These are phyloP conservation scores for Fistularia commersonii DNA, from an alignment of 2,797 vertebrate genomes.

Conservation along the genomic window DNA sequence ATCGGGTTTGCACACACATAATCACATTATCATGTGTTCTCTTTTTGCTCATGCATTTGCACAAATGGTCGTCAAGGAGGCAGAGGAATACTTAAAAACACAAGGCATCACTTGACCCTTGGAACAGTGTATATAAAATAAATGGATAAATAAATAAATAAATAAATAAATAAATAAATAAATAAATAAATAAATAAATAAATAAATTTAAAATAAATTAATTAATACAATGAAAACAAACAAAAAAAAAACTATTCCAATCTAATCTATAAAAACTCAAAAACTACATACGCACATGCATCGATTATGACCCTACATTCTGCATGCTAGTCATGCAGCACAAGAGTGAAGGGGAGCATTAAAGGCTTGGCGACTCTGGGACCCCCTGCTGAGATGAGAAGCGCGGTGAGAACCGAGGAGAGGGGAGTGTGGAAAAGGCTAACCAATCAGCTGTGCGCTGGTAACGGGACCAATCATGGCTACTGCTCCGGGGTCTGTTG, in stretches of 20 bases:
- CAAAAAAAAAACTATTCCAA: conserved; percentile 12
- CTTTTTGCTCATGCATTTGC: conserved; percentile 38
- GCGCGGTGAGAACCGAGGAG: conserved; percentile 92
- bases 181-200: too few species aligned
- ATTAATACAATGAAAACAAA: conserved; percentile 8
- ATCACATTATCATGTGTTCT: conserved; percentile 46
- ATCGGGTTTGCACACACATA: conserved; percentile 57
- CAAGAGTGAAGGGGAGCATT: conserved; percentile 86
- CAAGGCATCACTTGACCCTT: too few species aligned
- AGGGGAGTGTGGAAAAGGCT: conserved; percentile 82
- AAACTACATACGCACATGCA: conserved; percentile 42
- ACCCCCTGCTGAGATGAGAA: conserved; percentile 87
- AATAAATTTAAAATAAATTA: too few species aligned
- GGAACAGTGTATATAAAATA: too few species aligned
- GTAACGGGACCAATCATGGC: conserved; percentile 76
- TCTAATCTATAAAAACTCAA: conserved; percentile 20
- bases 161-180: too few species aligned
- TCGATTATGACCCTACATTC: conserved; percentile 67
- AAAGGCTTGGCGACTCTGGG: conserved; percentile 86
- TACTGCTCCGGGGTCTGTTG: conserved; percentile 80
- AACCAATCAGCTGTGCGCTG: conserved; percentile 71
- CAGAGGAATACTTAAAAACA: too few species aligned
- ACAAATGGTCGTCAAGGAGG: background rate
- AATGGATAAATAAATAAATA: too few species aligned
- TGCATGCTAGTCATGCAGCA: conserved; percentile 71